Conservation (phyloP, 2,113 vertebrate genomes). For the Gambusia holbrooki region DNA sequence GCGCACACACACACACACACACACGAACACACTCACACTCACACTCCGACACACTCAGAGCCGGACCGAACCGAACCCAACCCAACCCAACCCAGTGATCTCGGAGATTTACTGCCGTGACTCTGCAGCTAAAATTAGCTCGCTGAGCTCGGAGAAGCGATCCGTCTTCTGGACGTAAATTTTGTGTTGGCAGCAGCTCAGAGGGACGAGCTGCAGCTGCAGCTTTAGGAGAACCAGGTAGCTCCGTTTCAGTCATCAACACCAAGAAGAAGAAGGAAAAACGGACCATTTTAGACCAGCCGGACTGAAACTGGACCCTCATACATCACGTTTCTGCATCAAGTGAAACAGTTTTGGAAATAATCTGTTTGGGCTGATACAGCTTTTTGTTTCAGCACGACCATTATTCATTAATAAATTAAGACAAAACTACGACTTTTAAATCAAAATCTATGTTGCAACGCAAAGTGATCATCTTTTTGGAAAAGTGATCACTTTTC, state of each 20-base stretch:
- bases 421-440: too few species aligned
- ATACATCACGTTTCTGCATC: background rate
- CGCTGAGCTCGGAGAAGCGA: background rate
- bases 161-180: background rate
- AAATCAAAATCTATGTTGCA: too few species aligned
- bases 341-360: background rate
- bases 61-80: too few species aligned
- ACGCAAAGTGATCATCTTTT: too few species aligned
- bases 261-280: background rate
- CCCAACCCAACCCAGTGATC: background rate
- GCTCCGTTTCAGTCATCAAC: background rate
- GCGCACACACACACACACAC: too few species aligned
- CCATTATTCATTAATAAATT: too few species aligned
- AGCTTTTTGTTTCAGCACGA: too few species aligned
- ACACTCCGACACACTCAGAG: too few species aligned
- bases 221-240: background rate
- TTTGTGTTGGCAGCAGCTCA: background rate
- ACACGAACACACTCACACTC: background rate
- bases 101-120: background rate
- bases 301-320: background rate
- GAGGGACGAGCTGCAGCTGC: background rate
- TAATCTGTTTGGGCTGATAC: too few species aligned
- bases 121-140: constrained; percentile 3
- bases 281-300: background rate
- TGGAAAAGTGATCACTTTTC: too few species aligned